Conservation (phyloP, 2,888 invertebrate species). For the Nomada ferruginata region DNA sequence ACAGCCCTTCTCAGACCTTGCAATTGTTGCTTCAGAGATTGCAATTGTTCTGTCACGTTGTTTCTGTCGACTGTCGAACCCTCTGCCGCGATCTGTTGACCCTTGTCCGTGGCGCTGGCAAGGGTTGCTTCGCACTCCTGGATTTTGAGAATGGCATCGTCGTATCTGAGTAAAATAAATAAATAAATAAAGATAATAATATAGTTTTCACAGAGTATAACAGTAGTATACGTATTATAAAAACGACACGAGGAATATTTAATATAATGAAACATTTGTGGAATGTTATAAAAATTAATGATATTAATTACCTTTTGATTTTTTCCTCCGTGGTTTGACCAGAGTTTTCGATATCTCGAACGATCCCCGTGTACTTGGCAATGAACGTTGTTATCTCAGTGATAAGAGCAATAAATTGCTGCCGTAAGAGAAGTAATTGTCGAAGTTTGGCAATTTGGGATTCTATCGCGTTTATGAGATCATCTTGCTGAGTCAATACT, state of each 20-base stretch:
- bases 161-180: conserved; percentile 85
- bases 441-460: conserved; percentile 93
- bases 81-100: conserved; percentile 96
- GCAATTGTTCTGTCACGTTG: conserved; percentile 93
- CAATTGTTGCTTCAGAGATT: conserved; percentile 93
- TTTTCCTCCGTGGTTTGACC: conserved; percentile 93
- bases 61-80: conserved; percentile 95
- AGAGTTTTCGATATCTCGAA: conserved; percentile 93
- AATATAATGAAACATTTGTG: too few relatives aligned
- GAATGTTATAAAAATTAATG: neutral
- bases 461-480: conserved; percentile 93
- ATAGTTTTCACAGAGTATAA: too few relatives aligned
- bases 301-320: conserved; percentile 87
- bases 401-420: conserved; percentile 94
- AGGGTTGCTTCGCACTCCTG: conserved; percentile 95
- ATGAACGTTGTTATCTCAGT: conserved; percentile 95
- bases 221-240: too few relatives aligned
- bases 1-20: conserved; percentile 92
- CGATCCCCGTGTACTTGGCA: conserved; percentile 93
- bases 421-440: conserved; percentile 91
- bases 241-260: neutral
- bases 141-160: conserved; percentile 93
- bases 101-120: conserved; percentile 95
- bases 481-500: conserved; percentile 92
- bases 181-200: neutral